These are phyloP conservation scores for Polietes domitor DNA, from an alignment of 2,888 invertebrate genomes.

Conservation along the genomic window DNA sequence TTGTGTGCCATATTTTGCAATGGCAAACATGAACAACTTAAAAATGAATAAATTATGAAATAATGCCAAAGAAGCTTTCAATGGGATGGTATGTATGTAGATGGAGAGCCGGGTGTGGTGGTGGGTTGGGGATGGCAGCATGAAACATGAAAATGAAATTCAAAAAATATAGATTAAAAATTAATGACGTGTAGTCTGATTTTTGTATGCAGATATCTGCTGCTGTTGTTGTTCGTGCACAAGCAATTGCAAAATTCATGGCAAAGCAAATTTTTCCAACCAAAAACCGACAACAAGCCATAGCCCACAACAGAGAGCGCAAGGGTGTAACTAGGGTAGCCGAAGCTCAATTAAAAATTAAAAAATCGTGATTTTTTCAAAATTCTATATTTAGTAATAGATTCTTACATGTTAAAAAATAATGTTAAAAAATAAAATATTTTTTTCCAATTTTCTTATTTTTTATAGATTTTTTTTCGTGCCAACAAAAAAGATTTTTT, in stretches of 20 bases:
- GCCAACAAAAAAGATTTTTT: too few relatives aligned
- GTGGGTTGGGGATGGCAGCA: background rate
- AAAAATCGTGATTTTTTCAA: too few relatives aligned
- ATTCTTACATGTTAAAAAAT: too few relatives aligned
- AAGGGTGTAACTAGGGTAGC: background rate
- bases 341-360: background rate
- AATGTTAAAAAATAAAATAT: too few relatives aligned
- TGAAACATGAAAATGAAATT: background rate
- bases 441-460: too few relatives aligned
- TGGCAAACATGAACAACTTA: slow-evolving; percentile 31
- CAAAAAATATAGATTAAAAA: slow-evolving; percentile 52
- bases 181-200: slow-evolving; percentile 63
- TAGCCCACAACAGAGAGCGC: background rate
- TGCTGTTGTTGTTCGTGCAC: slow-evolving; percentile 5
- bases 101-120: background rate
- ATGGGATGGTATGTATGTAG: too few relatives aligned
- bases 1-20: background rate
- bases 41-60: slow-evolving; percentile 38
- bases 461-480: too few relatives aligned
- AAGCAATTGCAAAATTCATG: background rate
- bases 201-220: slow-evolving; percentile 29
- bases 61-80: slow-evolving; percentile 25
- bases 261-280: background rate
- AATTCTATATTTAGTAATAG: too few relatives aligned
- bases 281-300: background rate